Evolutionary conservation across 1,140 invertebrate species (phyloP).

Genomic region (Trichonephila inaurata): DNA sequence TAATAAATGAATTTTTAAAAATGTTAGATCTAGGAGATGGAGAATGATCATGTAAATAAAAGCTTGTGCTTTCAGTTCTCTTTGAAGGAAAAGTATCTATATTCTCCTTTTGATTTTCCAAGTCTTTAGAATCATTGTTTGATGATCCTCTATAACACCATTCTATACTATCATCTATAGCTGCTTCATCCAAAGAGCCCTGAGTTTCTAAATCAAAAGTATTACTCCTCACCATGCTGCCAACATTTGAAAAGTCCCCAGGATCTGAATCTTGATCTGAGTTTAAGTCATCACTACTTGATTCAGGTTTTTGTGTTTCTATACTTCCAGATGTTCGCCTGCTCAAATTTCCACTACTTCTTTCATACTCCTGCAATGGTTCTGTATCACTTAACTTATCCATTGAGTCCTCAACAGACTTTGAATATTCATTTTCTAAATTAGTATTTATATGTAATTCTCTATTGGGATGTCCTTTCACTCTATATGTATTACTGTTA

Average conservation of each 20-base stretch:
- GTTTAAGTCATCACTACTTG: neutral
- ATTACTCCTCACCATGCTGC: conserved; percentile 77
- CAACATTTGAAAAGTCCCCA: conserved; percentile 48
- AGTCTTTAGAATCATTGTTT: neutral
- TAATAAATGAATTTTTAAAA: conserved; percentile 46
- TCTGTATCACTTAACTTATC: neutral
- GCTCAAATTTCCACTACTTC: neutral
- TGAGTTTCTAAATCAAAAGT: conserved; percentile 77
- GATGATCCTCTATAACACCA: conserved; percentile 12
- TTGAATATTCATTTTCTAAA: conserved; percentile 8
- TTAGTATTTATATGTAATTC: conserved; percentile 42
- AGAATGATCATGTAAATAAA: conserved; percentile 70
- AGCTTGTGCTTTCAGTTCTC: conserved; percentile 49
- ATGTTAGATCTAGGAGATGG: conserved; percentile 69
- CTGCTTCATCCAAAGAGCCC: conserved; percentile 69
- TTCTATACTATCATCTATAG: conserved; percentile 58
- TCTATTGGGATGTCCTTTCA: neutral
- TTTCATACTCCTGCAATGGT: neutral
- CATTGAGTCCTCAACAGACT: neutral
- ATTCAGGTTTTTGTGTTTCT: neutral
- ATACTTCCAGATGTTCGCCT: neutral
- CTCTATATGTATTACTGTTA: neutral
- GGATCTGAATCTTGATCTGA: conserved; percentile 66
- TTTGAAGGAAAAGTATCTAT: neutral
- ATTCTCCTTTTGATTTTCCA: neutral